Evolutionary conservation across 2,113 vertebrate species (phyloP), one percentile per base, ranked within the genome.

Genomic region (Oryzias melastigma): DNA sequence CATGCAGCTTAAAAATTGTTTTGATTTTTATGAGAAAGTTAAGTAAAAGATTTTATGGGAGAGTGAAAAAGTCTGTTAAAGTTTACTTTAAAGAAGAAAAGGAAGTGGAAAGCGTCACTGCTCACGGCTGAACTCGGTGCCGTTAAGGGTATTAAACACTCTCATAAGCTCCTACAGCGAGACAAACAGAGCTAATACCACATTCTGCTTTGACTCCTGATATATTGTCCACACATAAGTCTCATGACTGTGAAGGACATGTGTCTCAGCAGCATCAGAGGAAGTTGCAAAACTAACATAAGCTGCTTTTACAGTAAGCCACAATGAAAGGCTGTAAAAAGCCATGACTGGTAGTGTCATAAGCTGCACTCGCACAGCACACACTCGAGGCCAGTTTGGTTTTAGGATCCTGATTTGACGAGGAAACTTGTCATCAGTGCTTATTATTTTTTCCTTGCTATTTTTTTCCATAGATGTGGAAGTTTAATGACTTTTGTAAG

Each of bases 261-360:
- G 43, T 46, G 77, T 80, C 67, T 70, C 60, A 24, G 62, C n/a
- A 52, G 43, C 55, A 74, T 64, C 61, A 53, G 52, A 44, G 59
- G 70, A 53, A 49, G 18, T 46, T 44, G 55, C 12, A n/a, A 20
- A 35, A 46, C 47, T 73, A 54, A 68, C 54, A 70, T 68, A 68
- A 82, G 75, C 67, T 59, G 68, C 67, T 82, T 78, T 83, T 42
- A 40, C 41, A 25, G 48, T 82, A 79, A 84, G 56, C 80, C 70
- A 72, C 67, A 75, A 57, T 70, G 58, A 80, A 81, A 83, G 52
- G 56, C 75, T 69, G 25, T 4, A 48, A 71, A 54, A 53, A 53
- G 20, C 59, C 41, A n/a, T 13, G 60, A 78, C 71, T 62, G 70
- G 63, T 55, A 7, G 42, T 5, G 47, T 41, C 71, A 53, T 77